Evolutionary conservation across 2,113 vertebrate species (phyloP).

Genomic region (Aptenodytes patagonicus): DNA sequence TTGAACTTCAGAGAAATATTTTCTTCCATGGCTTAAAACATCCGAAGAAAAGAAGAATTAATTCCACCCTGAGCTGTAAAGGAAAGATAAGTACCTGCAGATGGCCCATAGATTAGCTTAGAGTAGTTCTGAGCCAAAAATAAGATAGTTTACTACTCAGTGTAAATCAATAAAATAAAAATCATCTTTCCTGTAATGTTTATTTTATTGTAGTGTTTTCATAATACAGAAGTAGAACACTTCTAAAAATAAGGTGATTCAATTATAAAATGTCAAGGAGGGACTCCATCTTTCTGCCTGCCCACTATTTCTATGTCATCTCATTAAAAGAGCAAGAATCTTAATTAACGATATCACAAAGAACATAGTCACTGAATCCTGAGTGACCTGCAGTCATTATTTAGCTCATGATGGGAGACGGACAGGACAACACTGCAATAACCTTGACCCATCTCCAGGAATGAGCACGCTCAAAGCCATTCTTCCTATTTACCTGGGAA

Average conservation of each 20-base stretch:
- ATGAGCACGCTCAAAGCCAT: fast-evolving
- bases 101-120: neutral
- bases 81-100: neutral
- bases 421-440: neutral
- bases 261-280: neutral
- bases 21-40: neutral
- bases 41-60: neutral
- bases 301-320: neutral
- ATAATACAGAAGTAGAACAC: neutral
- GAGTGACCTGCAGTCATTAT: neutral
- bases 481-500: neutral
- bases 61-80: neutral
- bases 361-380: neutral
- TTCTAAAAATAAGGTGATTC: neutral
- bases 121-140: neutral
- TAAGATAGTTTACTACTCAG: neutral
- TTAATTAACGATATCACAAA: neutral
- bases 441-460: neutral
- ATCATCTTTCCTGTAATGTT: neutral
- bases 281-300: neutral
- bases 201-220: neutral
- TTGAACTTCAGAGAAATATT: neutral
- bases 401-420: neutral
- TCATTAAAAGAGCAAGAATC: neutral
- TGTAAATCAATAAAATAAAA: neutral